Evolutionary conservation across 2,888 invertebrate species (phyloP).

Genomic region (Plagiodera versicolora): DNA sequence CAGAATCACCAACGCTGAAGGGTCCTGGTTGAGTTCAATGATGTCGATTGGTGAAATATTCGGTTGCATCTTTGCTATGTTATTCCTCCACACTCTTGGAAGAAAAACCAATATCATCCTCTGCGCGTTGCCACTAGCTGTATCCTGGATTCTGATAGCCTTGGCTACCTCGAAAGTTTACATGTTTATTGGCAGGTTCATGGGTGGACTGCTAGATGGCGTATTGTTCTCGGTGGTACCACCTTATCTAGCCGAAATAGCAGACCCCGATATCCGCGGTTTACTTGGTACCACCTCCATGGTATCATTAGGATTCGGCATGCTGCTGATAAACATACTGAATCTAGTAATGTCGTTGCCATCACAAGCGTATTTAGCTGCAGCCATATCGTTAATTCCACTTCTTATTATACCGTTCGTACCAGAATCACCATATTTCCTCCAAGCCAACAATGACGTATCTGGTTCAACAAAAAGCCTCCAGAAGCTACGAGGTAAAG

Average conservation of each 20-base stretch:
- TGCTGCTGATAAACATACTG: slow-evolving; percentile 58
- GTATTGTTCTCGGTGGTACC: slow-evolving; percentile 55
- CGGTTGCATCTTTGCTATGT: slow-evolving; percentile 64
- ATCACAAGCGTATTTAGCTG: slow-evolving; percentile 56
- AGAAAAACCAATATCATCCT: slow-evolving; percentile 64
- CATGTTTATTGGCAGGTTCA: slow-evolving; percentile 58
- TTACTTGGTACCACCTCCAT: slow-evolving; percentile 62
- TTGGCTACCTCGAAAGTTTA: slow-evolving; percentile 60
- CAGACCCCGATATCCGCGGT: slow-evolving; percentile 61
- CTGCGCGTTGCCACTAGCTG: slow-evolving; percentile 63
- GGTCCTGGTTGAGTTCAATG: slow-evolving; percentile 66
- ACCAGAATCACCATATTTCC: slow-evolving; percentile 63
- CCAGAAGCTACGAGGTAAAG: slow-evolving; percentile 54
- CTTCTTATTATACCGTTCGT: slow-evolving; percentile 56
- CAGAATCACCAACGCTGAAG: slow-evolving; percentile 57
- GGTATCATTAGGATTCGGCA: slow-evolving; percentile 58
- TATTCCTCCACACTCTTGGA: slow-evolving; percentile 66
- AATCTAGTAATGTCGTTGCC: slow-evolving; percentile 56
- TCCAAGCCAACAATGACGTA: slow-evolving; percentile 51
- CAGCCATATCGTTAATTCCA: slow-evolving; percentile 54
- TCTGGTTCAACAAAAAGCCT: slow-evolving; percentile 56
- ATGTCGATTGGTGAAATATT: slow-evolving; percentile 66
- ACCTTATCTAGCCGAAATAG: slow-evolving; percentile 63
- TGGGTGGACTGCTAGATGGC: slow-evolving; percentile 57
- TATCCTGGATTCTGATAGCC: slow-evolving; percentile 66